Conservation (phyloP, 92 coral and sea anemone genomes). For the Phenganax subtilis region DNA sequence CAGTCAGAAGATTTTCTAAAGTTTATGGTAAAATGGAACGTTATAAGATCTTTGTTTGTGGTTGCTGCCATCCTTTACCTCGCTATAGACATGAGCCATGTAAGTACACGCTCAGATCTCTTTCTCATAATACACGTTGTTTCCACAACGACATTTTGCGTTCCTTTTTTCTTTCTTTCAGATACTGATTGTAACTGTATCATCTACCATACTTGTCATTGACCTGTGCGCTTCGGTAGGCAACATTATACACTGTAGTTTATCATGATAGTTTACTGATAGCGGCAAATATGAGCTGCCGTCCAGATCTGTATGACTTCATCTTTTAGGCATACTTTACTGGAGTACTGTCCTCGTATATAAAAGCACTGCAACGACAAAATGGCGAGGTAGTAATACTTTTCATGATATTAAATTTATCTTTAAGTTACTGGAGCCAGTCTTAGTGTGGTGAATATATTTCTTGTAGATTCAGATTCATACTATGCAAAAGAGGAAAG, state of each 20-base stretch:
- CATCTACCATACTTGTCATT: background rate
- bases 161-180: background rate
- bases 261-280: no score
- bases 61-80: slow-evolving; percentile 3
- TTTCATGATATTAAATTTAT: no score
- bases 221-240: slow-evolving; percentile 4
- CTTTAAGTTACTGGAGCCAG: no score
- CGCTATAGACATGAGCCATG: background rate
- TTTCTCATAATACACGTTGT: background rate
- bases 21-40: slow-evolving; percentile 24
- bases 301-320: background rate
- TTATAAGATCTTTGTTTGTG: slow-evolving; percentile 1
- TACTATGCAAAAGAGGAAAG: background rate
- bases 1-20: slow-evolving; percentile 15
- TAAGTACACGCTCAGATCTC: background rate
- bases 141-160: background rate
- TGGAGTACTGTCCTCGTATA: background rate
- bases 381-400: background rate
- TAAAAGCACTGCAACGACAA: background rate
- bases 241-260: no score
- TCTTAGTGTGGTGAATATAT: no score
- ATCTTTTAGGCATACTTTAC: background rate
- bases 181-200: background rate
- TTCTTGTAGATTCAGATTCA: background rate
- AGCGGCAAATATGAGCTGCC: background rate